Evolutionary conservation across 2,113 vertebrate species (phyloP).

Genomic region (Pelecanus crispus): DNA sequence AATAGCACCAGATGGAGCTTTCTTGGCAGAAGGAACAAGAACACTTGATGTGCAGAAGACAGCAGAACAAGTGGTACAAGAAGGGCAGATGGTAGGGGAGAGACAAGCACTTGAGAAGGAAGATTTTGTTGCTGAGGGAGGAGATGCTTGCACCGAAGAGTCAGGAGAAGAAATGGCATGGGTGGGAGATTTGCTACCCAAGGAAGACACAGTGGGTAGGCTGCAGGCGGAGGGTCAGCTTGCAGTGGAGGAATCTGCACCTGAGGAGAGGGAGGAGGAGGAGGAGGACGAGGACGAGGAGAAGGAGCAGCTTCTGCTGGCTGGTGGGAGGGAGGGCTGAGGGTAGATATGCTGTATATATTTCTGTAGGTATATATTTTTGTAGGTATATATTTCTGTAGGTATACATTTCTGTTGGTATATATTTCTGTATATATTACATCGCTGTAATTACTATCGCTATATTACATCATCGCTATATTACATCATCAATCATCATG

Average conservation of each 20-base stretch:
- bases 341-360: too few species aligned
- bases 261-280: background rate
- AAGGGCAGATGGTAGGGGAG: background rate
- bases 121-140: background rate
- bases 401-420: too few species aligned
- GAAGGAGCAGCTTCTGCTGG: too few species aligned
- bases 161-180: accelerated
- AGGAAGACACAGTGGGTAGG: background rate
- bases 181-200: background rate
- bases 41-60: background rate
- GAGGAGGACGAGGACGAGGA: too few species aligned
- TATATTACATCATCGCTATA: too few species aligned
- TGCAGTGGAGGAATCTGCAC: background rate
- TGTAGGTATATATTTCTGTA: too few species aligned
- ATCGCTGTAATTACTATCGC: too few species aligned
- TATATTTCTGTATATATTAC: too few species aligned
- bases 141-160: accelerated
- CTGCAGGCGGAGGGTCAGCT: background rate
- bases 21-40: background rate
- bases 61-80: background rate
- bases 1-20: background rate
- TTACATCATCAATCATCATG: too few species aligned
- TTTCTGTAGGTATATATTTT: too few species aligned
- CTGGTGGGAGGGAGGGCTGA: too few species aligned
- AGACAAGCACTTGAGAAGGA: background rate